Base-by-base conservation (phyloP, 1,140 invertebrate genomes). In the Aethina tumida region DNA sequence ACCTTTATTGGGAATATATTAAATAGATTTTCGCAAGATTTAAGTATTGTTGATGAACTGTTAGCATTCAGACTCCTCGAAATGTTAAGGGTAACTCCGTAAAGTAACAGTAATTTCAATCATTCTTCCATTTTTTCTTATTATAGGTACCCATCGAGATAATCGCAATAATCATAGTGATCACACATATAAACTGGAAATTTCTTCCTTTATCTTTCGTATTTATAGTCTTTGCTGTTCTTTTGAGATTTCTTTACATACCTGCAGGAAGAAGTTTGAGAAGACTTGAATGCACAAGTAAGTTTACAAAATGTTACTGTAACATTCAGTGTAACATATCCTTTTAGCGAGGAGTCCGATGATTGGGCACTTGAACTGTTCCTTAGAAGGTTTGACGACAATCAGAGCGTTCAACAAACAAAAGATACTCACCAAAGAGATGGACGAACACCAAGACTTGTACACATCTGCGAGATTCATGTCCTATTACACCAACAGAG, bases 391-490 rank as follows among this genome's bases (percentile, higher is more conserved):
- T 8, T 66, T 97, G 18, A 73, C 83, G 1, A 94, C 90, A 0
- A 90, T 97, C 32, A 68, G 92, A 41, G 87, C 91, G 0, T 91
- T 85, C 49, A 68, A 72, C 19, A 79, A 80, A 0, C 74, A 92
- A 59, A 67, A 77, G 44, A 76, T 81, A 35, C 70, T 95, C 3
- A 79, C 82, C 47, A 61, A 76, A 17, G 80, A 88, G 61, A 88
- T 88, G 49, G 83, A 88, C 49, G 77, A 72, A 43, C 76, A 80
- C 57, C 79, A 90, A 73, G 74, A 81, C 55, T 42, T 77, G 12
- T 77, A 80, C 47, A 77, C 75, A 34, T 73, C 75, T 5, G 74
- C 76, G 19, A 79, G 69, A 66, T 76, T 70, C 45, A 59, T 75
- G 47, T 77, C 76, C 45, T 68, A 77, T 39, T 65, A 69, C 2